Percentiles rank a stretch among this genome's conserved stretches.
Conservation (phyloP, 2,113 vertebrate genomes). For the Lophotis ruficrista region DNA sequence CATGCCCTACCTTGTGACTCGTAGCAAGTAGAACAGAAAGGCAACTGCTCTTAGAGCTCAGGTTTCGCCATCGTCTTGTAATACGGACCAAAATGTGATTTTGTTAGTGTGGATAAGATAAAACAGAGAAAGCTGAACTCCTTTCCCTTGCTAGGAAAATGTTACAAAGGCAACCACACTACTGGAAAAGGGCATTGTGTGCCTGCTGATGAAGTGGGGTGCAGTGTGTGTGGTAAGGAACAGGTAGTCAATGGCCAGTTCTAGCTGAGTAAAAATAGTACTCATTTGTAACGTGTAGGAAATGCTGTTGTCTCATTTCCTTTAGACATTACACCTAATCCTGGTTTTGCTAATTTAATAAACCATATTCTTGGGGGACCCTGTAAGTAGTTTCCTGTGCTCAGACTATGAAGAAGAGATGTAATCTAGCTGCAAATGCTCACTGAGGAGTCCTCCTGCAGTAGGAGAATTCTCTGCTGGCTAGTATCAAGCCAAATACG, state of each 20-base stretch:
- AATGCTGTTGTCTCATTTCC: neutral
- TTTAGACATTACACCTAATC: neutral
- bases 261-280: neutral
- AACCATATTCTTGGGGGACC: neutral
- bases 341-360: constrained; percentile 18
- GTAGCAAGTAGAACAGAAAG: neutral
- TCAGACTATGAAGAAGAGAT: neutral
- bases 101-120: neutral
- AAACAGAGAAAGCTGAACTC: neutral
- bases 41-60: neutral
- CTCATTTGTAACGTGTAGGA: neutral
- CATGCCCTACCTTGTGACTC: neutral
- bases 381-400: neutral
- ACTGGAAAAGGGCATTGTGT: neutral
- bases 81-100: neutral
- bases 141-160: neutral
- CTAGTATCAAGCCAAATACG: neutral
- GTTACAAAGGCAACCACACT: neutral
- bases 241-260: neutral
- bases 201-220: neutral
- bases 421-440: constrained; percentile 18
- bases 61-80: neutral
- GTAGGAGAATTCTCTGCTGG: constrained; percentile 1
- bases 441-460: neutral
- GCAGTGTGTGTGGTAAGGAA: neutral